Evolutionary conservation across 1,140 invertebrate species (phyloP).

Genomic region (Drosophila ogumai): DNA sequence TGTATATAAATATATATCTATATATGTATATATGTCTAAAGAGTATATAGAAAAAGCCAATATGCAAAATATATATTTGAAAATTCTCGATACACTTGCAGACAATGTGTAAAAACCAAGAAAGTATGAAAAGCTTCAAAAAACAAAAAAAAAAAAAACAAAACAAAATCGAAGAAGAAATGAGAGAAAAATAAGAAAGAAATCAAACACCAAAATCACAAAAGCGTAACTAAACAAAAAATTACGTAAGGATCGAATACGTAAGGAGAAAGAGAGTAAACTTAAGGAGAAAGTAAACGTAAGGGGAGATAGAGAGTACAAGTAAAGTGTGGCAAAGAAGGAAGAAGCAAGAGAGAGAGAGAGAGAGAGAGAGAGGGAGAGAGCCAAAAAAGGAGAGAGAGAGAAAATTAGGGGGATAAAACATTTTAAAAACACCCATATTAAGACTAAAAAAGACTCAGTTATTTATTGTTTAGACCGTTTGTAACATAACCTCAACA

Average conservation of each 20-base stretch:
- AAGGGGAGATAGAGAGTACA: conserved; percentile 13
- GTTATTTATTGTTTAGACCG: conserved; percentile 22
- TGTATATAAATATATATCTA: conserved; percentile 9
- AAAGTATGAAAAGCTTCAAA: conserved; percentile 59
- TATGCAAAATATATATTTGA: conserved; percentile 44
- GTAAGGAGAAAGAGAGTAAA: conserved; percentile 4
- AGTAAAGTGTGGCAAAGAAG: conserved; percentile 10
- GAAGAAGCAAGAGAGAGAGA: not conserved
- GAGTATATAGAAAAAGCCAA: conserved; percentile 24
- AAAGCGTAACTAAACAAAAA: conserved; percentile 28
- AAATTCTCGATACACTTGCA: conserved; percentile 81
- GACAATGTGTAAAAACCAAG: conserved; percentile 84
- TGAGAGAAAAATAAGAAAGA: conserved; percentile 15
- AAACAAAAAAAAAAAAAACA: not conserved
- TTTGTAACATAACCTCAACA: conserved; percentile 12
- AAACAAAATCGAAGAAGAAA: conserved; percentile 2
- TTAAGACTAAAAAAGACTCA: not conserved
- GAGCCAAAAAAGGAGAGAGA: not conserved
- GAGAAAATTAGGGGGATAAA: not conserved
- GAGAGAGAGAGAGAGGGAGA: not conserved
- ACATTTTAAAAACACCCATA: not conserved
- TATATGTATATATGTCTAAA: conserved; percentile 19
- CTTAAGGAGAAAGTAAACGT: conserved; percentile 3
- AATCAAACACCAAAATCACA: conserved; percentile 19
- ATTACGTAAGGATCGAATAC: conserved; percentile 35